Conservation (phyloP, 2,113 vertebrate species). For the Antechinus stuartii region DNA sequence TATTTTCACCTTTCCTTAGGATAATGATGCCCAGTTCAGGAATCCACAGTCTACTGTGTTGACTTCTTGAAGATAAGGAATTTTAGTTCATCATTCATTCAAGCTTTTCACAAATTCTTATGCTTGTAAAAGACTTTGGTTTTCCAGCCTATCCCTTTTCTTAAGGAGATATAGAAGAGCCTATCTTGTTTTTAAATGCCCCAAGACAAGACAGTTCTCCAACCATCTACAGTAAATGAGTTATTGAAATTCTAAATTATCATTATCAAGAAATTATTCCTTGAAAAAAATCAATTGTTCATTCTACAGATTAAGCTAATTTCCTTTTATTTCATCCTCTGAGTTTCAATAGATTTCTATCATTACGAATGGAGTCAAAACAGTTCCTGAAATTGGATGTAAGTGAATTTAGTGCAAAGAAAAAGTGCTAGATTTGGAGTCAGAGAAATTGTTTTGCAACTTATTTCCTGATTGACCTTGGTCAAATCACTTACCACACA, state of each 20-base stretch:
- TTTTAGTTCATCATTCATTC: not conserved
- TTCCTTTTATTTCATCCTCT: not conserved
- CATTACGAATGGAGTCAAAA: not conserved
- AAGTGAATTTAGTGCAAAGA: not conserved
- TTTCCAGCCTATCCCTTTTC: not conserved
- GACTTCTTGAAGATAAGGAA: not conserved
- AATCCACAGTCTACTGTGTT: not conserved
- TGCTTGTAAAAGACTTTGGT: not conserved
- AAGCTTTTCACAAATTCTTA: not conserved
- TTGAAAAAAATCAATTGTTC: not conserved
- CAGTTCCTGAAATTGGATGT: not conserved
- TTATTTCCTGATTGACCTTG: not conserved
- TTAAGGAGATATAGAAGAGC: not conserved
- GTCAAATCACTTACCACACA: not conserved
- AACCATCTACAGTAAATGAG: not conserved
- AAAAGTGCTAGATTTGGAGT: not conserved
- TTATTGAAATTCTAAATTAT: not conserved
- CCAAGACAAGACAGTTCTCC: constrained; percentile 13
- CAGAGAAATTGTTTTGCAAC: not conserved
- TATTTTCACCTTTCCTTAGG: constrained; percentile 14
- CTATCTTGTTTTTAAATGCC: not conserved
- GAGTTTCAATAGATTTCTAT: not conserved
- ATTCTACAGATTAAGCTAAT: not conserved
- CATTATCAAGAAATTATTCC: not conserved
- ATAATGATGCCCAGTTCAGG: not conserved